Evolutionary conservation across 1,140 invertebrate genomes (phyloP).

Genomic region (Zaprionus tsacasi): DNA sequence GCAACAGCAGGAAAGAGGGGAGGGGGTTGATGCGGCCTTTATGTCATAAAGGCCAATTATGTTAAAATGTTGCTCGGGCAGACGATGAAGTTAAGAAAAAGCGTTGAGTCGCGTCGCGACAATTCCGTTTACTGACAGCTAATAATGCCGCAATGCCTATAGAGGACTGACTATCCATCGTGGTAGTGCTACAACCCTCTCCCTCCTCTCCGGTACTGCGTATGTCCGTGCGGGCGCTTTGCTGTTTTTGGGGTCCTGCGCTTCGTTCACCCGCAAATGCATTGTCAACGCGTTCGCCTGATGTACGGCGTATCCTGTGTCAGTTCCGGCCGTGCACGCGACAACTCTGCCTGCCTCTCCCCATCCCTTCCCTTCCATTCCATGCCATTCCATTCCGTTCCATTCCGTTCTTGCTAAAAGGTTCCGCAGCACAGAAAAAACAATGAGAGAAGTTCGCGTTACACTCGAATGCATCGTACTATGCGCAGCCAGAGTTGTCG

Average conservation of each 20-base stretch:
- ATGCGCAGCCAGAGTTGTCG: neutral
- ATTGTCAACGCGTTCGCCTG: constrained; percentile 81
- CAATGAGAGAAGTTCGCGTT: constrained; percentile 63
- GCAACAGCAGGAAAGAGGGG: neutral
- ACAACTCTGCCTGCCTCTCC: constrained; percentile 63
- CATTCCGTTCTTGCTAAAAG: constrained; percentile 53
- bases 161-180: constrained; percentile 36
- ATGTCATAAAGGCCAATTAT: constrained; percentile 81
- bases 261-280: constrained; percentile 37
- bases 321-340: constrained; percentile 80
- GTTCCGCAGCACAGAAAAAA: constrained; percentile 33
- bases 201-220: constrained; percentile 43
- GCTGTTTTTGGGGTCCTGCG: constrained; percentile 11
- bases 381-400: constrained; percentile 5
- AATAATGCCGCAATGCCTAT: constrained; percentile 72
- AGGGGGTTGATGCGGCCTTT: constrained; percentile 42
- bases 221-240: constrained; percentile 53
- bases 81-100: constrained; percentile 46
- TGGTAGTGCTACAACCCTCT: neutral
- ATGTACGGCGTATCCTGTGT: constrained; percentile 78
- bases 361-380: constrained; percentile 45
- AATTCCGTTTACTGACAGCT: constrained; percentile 80
- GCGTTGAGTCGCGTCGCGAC: constrained; percentile 67
- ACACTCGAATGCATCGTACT: constrained; percentile 75
- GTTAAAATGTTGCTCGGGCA: constrained; percentile 71